phyloP scores from a whole-genome alignment of 2,888 invertebrate genomes.

The Volucella zonaria region DNA sequence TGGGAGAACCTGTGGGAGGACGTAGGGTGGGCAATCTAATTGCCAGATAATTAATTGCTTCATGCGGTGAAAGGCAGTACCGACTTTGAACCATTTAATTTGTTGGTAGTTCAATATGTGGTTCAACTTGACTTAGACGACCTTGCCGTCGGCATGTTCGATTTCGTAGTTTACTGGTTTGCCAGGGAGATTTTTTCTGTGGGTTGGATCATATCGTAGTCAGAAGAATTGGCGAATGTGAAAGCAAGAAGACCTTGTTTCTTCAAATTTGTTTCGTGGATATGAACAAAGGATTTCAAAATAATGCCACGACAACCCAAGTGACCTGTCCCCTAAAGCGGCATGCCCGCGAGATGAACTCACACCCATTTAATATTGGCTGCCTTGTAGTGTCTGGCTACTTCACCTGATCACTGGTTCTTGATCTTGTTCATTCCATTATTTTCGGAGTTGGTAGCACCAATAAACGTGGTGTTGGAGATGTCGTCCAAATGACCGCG shows the following conservation, averaged over 20 bases:
- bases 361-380: constrained; percentile 92
- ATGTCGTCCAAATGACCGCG: constrained; percentile 99
- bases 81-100: constrained; percentile 98
- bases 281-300: constrained; percentile 99
- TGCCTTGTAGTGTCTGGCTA: constrained; percentile 97
- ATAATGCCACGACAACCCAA: constrained; percentile 97
- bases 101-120: constrained; percentile 98
- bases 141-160: constrained; percentile 93
- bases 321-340: constrained; percentile 97
- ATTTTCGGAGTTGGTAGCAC: constrained; percentile 94
- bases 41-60: constrained; percentile 87
- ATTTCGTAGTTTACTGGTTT: constrained; percentile 94
- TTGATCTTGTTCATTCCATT: constrained; percentile 95
- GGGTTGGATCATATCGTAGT: constrained; percentile 98
- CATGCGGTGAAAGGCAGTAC: constrained; percentile 99
- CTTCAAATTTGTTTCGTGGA: constrained; percentile 99
- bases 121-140: constrained; percentile 93
- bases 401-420: constrained; percentile 94
- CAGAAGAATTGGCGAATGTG: constrained; percentile 95
- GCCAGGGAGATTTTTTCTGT: constrained; percentile 92
- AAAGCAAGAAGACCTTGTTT: constrained; percentile 98
- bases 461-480: constrained; percentile 99
- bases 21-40: constrained; percentile 38
- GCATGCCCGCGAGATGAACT: constrained; percentile 98
- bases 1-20: constrained; percentile 42